Evolutionary conservation across 2,888 invertebrate genomes (phyloP), one percentile per base, ranked within the genome.

Genomic region (Drosophila fulvimacula): DNA sequence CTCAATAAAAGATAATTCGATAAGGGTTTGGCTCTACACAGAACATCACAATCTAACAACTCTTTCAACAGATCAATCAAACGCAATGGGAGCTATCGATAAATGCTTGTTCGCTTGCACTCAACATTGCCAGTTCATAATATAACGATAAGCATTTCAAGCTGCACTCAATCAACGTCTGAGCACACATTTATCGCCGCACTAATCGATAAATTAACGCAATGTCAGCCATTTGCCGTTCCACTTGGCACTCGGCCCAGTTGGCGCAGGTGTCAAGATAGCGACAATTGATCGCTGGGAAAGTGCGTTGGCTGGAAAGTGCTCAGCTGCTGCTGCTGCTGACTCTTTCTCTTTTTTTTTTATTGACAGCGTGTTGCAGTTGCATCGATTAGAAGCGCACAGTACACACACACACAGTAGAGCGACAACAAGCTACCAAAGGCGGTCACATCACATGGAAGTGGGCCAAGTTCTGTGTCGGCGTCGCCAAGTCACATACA

Each of bases 381-480:
- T 62, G 76, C 73, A 76, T 41, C 59, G 77, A 76, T 76, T 76
- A 76, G 73, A 73, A 69, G 73, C 56, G 27, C 48, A 53, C 21
- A 21, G 30, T 24, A 61, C 39, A 19, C 9, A 49, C 24, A 21
- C 34, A 17, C 6, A 13, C 41, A 27, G 27, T 6, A 27, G 3
- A 52, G 21, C 21, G 52, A 51, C 64, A 61, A 58, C 71, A 36
- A 67, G 51, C 72, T 24, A 44, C 69, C 75, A 68, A 84, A 81
- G 63, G 82, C 82, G 82, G 82, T 78, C 83, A 78, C 71, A 76
- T 68, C 87, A 76, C 69, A 62, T 62, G 56, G 66, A 83, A 79
- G 77, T 83, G 84, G 83, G 83, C 84, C 83, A 86, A 85, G 86
- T 85, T 79, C 73, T 81, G 62, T 58, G 68, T 42, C 32, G 46